phyloP scores from a whole-genome alignment of 2,888 invertebrate species.

The Brachyptera putata region DNA sequence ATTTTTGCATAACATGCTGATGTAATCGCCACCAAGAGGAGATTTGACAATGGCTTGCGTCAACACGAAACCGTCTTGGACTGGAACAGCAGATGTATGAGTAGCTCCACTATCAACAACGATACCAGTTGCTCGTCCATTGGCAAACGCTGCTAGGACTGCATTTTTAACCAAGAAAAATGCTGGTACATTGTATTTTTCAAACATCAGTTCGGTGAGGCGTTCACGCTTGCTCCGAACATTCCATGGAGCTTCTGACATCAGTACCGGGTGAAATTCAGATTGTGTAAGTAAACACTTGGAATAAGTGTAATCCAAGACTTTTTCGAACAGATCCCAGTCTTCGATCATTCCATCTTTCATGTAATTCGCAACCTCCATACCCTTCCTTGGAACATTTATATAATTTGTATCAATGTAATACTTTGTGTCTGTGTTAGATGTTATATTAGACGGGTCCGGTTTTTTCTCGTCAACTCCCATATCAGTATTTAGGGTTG shows the following conservation, averaged over 20 bases:
- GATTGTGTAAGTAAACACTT: conserved; percentile 93
- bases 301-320: conserved; percentile 89
- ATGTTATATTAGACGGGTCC: conserved; percentile 61
- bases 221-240: conserved; percentile 88
- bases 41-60: conserved; percentile 94
- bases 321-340: conserved; percentile 98
- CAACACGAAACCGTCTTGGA: conserved; percentile 93
- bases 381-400: conserved; percentile 80
- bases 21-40: conserved; percentile 93
- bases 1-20: conserved; percentile 70
- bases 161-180: conserved; percentile 98
- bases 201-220: conserved; percentile 94
- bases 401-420: conserved; percentile 93
- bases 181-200: conserved; percentile 97
- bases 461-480: conserved; percentile 59
- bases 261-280: conserved; percentile 92
- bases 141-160: conserved; percentile 95
- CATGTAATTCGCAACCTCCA: conserved; percentile 90
- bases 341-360: conserved; percentile 99
- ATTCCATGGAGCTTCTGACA: conserved; percentile 98
- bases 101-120: conserved; percentile 97
- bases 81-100: conserved; percentile 96
- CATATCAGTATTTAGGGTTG: conserved; percentile 62
- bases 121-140: conserved; percentile 71
- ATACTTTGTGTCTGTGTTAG: conserved; percentile 59